These are phyloP conservation scores for Pogonus chalceus DNA, from an alignment of 1,140 invertebrate species.

Conservation along the genomic window DNA sequence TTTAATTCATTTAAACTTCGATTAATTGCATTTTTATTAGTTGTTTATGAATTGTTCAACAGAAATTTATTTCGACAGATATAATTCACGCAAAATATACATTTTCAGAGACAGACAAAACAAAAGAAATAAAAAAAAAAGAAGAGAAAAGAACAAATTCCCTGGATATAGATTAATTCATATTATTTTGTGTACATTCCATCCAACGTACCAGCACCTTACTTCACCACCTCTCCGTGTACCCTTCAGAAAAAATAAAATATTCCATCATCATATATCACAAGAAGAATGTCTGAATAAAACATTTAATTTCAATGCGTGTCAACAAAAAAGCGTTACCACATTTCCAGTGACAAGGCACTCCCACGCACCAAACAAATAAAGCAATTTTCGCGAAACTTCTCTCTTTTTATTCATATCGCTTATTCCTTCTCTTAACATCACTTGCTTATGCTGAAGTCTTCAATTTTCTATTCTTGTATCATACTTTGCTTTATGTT, in stretches of 20 bases:
- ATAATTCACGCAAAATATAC: not conserved
- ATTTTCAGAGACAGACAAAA: not conserved
- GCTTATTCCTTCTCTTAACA: too few species aligned
- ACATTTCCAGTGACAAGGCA: not conserved
- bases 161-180: not conserved
- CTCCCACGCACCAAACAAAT: not conserved
- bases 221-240: too few species aligned
- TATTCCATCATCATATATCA: too few species aligned
- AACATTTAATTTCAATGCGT: not conserved
- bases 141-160: not conserved
- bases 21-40: not conserved
- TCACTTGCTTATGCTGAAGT: too few species aligned
- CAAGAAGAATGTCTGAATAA: not conserved
- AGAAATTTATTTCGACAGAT: not conserved
- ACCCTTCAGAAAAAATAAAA: too few species aligned
- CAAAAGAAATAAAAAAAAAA: not conserved
- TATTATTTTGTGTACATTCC: not conserved
- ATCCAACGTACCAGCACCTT: not conserved
- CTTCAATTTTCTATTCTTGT: too few species aligned
- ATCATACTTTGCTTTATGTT: too few species aligned
- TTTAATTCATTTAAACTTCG: not conserved
- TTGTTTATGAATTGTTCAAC: not conserved
- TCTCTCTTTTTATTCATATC: not conserved
- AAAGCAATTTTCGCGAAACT: not conserved
- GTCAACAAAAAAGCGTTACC: not conserved